Conservation (phyloP, 2,888 invertebrate species). For the Corythucha ciliata region DNA sequence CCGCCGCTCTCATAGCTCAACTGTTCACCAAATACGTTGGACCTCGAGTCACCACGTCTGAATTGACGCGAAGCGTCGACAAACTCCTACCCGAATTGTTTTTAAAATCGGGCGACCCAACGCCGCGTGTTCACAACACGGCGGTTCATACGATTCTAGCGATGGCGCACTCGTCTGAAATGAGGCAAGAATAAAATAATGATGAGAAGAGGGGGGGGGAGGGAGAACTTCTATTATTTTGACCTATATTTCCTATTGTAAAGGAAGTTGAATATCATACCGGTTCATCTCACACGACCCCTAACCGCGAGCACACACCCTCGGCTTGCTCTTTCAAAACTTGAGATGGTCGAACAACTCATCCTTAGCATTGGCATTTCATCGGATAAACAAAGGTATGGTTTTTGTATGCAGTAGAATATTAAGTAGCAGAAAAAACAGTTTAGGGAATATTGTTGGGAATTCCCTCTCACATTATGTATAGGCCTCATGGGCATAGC, state of each 20-base stretch:
- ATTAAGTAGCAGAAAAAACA: too few relatives aligned
- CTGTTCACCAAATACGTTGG: constrained; percentile 78
- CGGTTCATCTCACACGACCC: constrained; percentile 71
- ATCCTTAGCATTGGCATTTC: constrained; percentile 76
- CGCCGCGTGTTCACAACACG: constrained; percentile 74
- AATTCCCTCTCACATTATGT: too few relatives aligned
- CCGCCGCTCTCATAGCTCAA: constrained; percentile 69
- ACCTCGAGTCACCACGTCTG: constrained; percentile 71
- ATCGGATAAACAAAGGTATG: constrained; percentile 72
- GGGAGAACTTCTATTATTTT: background rate
- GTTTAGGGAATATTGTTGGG: too few relatives aligned
- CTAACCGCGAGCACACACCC: constrained; percentile 79
- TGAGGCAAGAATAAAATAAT: constrained; percentile 47
- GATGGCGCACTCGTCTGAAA: constrained; percentile 71
- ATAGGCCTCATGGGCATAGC: too few relatives aligned
- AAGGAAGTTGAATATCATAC: constrained; percentile 70
- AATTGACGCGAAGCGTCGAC: constrained; percentile 73
- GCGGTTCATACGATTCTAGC: constrained; percentile 80
- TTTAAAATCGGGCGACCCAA: constrained; percentile 78
- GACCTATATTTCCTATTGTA: constrained; percentile 32
- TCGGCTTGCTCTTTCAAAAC: constrained; percentile 69
- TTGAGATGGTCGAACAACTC: constrained; percentile 81
- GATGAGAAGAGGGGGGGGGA: background rate
- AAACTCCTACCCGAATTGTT: constrained; percentile 71
- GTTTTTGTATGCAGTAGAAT: background rate